Percentiles rank a stretch among this genome's conserved stretches.
phyloP scores from a whole-genome alignment of 64 coral and sea anemone species.

The Montipora cactus region DNA sequence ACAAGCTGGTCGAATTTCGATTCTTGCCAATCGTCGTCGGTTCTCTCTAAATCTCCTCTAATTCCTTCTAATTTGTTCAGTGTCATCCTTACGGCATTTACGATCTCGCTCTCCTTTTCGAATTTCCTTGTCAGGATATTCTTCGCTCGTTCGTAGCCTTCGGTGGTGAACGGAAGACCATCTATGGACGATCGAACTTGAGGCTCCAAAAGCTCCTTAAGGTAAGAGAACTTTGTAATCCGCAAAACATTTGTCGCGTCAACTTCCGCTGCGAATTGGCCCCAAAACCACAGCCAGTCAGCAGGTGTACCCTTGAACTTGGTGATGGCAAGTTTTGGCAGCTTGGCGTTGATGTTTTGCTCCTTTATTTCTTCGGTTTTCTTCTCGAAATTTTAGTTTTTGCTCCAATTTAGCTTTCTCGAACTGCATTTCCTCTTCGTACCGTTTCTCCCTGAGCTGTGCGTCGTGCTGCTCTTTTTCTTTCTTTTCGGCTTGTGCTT shows the following conservation, averaged over 20 bases:
- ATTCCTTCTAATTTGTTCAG: conserved; percentile 56
- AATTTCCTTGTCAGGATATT: neutral
- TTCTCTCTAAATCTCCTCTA: conserved; percentile 59
- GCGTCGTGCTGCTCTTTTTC: neutral
- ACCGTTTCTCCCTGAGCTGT: no score
- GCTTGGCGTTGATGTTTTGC: neutral
- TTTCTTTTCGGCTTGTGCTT: neutral
- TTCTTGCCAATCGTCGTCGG: conserved; percentile 56
- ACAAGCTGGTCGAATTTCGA: conserved; percentile 42
- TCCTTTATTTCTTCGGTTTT: conserved; percentile 3
- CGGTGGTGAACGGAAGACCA: neutral
- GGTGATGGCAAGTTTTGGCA: neutral
- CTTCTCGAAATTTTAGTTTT: conserved; percentile 31
- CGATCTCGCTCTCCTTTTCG: neutral
- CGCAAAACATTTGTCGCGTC: conserved; percentile 47
- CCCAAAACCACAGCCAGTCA: conserved; percentile 56
- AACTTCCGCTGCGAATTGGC: conserved; percentile 44
- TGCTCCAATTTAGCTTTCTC: conserved; percentile 26
- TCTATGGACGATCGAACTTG: conserved; percentile 32
- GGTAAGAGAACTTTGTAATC: conserved; percentile 62
- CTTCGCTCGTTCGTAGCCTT: conserved; percentile 10
- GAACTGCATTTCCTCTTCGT: neutral
- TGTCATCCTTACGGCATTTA: conserved; percentile 31
- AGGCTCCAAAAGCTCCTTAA: conserved; percentile 50
- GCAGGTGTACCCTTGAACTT: conserved; percentile 60